These are phyloP conservation scores for Tanypteryx hageni DNA, from an alignment of 2,888 invertebrate genomes.

Conservation along the genomic window DNA sequence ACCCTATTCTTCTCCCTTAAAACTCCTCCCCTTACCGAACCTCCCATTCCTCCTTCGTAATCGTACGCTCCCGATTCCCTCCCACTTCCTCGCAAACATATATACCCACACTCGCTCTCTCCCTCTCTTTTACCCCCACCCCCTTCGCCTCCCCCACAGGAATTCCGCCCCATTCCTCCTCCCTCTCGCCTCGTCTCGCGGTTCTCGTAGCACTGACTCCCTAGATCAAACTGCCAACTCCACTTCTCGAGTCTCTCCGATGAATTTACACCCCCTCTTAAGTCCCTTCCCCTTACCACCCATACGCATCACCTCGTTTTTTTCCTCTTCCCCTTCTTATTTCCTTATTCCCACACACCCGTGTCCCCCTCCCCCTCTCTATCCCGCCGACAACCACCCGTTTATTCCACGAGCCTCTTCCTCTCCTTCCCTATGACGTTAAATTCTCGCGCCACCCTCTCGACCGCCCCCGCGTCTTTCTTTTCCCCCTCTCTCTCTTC, in stretches of 20 bases:
- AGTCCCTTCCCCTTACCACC: too few relatives aligned
- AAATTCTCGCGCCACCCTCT: not conserved
- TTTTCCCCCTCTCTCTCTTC: not conserved
- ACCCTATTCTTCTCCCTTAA: not conserved
- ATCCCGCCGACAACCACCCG: not conserved
- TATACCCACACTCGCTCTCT: not conserved
- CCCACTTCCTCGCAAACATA: not conserved
- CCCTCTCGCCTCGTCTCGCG: not conserved
- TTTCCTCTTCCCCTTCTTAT: not conserved
- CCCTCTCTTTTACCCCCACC: not conserved
- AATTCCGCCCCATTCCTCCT: not conserved
- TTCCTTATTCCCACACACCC: not conserved
- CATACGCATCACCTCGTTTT: too few relatives aligned
- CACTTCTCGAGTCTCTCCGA: constrained; percentile 11
- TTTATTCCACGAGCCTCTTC: not conserved
- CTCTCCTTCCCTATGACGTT: not conserved
- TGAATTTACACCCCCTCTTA: constrained; percentile 10
- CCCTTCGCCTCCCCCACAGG: not conserved
- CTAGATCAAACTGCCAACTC: constrained; percentile 42
- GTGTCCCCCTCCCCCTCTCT: too few relatives aligned
- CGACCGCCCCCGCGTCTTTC: not conserved
- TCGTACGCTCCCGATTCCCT: not conserved
- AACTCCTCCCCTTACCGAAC: not conserved
- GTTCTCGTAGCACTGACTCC: constrained; percentile 3
- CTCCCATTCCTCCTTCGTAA: not conserved